phyloP scores from a whole-genome alignment of 2,888 invertebrate genomes.

The Zygogramma bicolorata region DNA sequence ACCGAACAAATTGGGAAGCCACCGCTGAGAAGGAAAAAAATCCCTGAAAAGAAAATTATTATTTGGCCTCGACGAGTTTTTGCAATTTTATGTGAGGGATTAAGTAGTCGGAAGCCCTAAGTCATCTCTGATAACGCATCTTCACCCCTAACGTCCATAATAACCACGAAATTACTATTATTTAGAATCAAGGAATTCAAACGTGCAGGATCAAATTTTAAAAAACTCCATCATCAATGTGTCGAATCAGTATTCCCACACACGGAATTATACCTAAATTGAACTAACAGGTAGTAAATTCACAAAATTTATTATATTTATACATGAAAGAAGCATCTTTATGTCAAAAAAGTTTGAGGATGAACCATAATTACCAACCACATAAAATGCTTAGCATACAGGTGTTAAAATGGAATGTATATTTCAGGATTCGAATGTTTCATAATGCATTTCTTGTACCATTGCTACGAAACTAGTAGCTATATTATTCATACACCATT shows the following conservation, averaged over 20 bases:
- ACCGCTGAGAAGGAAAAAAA: background rate
- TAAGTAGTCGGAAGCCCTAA: conserved; percentile 2
- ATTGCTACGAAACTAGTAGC: background rate
- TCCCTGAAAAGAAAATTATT: background rate
- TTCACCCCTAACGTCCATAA: conserved; percentile 5
- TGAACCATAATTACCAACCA: conserved; percentile 19
- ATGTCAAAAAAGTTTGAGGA: conserved; percentile 25
- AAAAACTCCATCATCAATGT: conserved; percentile 12
- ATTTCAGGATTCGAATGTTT: conserved; percentile 22
- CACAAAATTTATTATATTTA: conserved; percentile 21
- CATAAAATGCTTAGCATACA: conserved; percentile 31
- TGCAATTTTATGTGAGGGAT: background rate
- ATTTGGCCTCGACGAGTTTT: background rate
- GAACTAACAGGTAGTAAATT: conserved; percentile 31
- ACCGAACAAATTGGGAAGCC: background rate
- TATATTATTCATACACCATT: background rate
- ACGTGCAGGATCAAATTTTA: background rate
- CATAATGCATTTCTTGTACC: background rate
- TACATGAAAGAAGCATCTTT: conserved; percentile 20
- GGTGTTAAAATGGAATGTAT: conserved; percentile 30
- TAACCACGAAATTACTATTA: conserved; percentile 18
- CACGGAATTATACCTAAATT: conserved; percentile 25
- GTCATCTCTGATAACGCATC: conserved; percentile 11
- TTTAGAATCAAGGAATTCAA: background rate
- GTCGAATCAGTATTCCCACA: conserved; percentile 33